phyloP scores from a whole-genome alignment of 2,113 vertebrate species.

The Boleophthalmus pectinirostris region DNA sequence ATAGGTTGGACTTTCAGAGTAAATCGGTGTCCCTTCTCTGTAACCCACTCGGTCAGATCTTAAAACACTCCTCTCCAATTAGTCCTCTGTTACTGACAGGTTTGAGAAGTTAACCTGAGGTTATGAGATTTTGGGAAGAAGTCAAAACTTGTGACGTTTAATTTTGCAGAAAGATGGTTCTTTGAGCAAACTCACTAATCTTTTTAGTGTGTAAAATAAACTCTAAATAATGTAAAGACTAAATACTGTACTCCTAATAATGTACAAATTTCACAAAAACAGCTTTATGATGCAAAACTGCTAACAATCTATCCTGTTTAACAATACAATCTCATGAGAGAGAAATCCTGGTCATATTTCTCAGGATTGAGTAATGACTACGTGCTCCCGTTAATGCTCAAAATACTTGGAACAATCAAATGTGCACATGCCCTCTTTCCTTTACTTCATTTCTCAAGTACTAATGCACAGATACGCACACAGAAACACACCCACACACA shows the following conservation, averaged over 20 bases:
- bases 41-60: conserved; percentile 27
- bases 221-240: background rate
- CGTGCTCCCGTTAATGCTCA: conserved; percentile 68
- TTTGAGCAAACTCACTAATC: too few relatives aligned
- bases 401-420: conserved; percentile 72
- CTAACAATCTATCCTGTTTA: conserved; percentile 46
- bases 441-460: conserved; percentile 39
- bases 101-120: conserved; percentile 17
- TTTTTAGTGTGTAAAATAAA: background rate
- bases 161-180: conserved; percentile 8
- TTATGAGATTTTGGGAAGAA: conserved; percentile 16
- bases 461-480: conserved; percentile 55
- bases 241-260: conserved; percentile 20
- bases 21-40: conserved; percentile 39
- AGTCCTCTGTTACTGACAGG: conserved; percentile 4
- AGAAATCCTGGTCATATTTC: conserved; percentile 55
- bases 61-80: conserved; percentile 27
- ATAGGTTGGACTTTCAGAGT: conserved; percentile 58
- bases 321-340: conserved; percentile 54
- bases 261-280: conserved; percentile 17
- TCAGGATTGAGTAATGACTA: conserved; percentile 48
- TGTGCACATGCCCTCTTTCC: conserved; percentile 57
- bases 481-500: conserved; percentile 16
- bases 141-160: background rate
- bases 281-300: conserved; percentile 33